Conservation (phyloP, 2,113 vertebrate genomes). For the Hydrolagus affinis region DNA sequence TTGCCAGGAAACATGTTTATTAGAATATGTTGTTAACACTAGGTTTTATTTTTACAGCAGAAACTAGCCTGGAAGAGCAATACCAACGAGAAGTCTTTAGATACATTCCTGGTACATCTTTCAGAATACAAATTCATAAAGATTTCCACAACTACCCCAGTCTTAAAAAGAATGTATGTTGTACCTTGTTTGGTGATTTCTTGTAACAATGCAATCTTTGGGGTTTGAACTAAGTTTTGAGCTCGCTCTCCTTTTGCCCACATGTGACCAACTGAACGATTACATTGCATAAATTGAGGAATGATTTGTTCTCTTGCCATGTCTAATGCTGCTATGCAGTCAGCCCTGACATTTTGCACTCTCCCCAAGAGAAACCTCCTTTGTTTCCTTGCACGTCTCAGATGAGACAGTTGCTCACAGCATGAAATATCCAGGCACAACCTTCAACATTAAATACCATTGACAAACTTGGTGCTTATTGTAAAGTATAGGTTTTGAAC, state of each 20-base stretch:
- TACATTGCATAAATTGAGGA: neutral
- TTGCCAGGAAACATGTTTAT: neutral
- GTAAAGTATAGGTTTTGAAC: no score
- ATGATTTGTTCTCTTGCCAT: neutral
- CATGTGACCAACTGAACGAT: neutral
- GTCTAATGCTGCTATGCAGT: neutral
- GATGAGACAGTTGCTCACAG: no score
- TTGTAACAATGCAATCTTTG: neutral
- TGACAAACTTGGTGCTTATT: no score
- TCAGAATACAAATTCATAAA: neutral
- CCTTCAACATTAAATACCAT: no score
- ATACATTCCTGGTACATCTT: no score
- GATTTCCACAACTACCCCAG: neutral
- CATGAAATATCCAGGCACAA: no score
- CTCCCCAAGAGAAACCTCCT: no score
- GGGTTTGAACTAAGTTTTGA: neutral
- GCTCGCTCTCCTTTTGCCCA: neutral
- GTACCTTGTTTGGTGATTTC: neutral
- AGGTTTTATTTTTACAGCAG: conserved; percentile 12
- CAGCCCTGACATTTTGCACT: neutral
- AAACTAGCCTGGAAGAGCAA: neutral
- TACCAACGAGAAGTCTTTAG: neutral
- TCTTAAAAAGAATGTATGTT: neutral
- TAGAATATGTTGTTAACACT: neutral
- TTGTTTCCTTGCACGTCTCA: no score